Base-by-base conservation (phyloP, 2,888 invertebrate genomes). In the Nowickia ferox region DNA sequence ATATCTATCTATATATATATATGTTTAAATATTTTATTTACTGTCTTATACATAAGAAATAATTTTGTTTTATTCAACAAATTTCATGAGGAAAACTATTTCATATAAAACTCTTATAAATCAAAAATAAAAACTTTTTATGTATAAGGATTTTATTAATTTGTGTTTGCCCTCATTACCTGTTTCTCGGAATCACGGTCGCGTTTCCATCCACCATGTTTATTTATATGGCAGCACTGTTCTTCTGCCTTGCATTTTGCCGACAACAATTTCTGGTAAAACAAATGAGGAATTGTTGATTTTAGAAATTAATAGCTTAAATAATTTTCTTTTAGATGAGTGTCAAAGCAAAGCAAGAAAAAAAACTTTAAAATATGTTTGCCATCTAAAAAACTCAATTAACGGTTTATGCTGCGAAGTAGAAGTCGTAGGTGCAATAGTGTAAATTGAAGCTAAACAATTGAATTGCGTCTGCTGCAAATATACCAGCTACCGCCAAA, bases 401-500 rank as follows among this genome's bases (percentile, higher is more conserved):
- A 30, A 6, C 53, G 59, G 19, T 51, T 15, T 11, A 5, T 66
- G 11, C 9, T 74, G 17, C 55, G n/a, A 46, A 63, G 3, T 55
- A 9, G 15, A n/a, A n/a, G 22, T 9, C 11, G 11, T n/a, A 11
- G 11, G 42, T n/a, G 11, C n/a, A n/a, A n/a, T n/a, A 48, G 59
- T 69, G 44, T 46, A 11, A 44, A 2, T 76, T 55, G 42, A 10
- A 19, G 11, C 4, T 17, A 44, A 53, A 17, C 38, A 9, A 15
- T 65, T 38, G 9, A 22, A 19, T 57, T 40, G 40, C 22, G 57
- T 55, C 38, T 69, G 30, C 15, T 46, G 53, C 17, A 46, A 40
- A 57, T 17, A 30, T 19, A 13, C 10, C 63, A 51, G 61, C 66
- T 48, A 2, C 77, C 82, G 82, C 75, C 75, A 82, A 82, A 76